phyloP scores from a whole-genome alignment of 2,888 invertebrate species.

The Hesperia comma region DNA sequence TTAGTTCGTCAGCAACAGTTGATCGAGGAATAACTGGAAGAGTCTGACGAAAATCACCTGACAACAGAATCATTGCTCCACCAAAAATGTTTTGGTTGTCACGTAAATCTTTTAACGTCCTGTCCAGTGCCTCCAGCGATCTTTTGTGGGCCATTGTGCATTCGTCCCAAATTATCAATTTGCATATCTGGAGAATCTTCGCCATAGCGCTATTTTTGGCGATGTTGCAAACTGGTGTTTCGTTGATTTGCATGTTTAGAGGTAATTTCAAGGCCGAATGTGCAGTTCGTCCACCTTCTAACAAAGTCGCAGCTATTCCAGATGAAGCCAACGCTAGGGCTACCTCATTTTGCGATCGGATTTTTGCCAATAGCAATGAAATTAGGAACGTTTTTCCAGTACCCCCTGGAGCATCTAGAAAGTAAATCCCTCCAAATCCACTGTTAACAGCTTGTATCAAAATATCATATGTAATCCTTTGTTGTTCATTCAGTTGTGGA shows the following conservation, averaged over 20 bases:
- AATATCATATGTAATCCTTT: not conserved
- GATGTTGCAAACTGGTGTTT: constrained; percentile 47
- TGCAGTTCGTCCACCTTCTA: too few species aligned
- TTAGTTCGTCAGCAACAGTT: constrained; percentile 42
- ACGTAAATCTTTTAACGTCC: constrained; percentile 43
- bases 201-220: constrained; percentile 43
- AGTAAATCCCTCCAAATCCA: too few species aligned
- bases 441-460: not conserved
- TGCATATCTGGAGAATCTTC: constrained; percentile 43
- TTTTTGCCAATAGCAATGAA: constrained; percentile 43
- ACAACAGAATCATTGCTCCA: constrained; percentile 42
- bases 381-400: too few species aligned
- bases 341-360: constrained; percentile 42
- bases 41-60: constrained; percentile 44
- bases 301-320: too few species aligned
- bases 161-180: too few species aligned
- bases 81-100: constrained; percentile 39
- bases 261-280: constrained; percentile 45
- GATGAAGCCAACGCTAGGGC: constrained; percentile 44
- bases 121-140: constrained; percentile 44
- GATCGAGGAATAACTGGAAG: constrained; percentile 41
- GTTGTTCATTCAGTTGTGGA: constrained; percentile 34
- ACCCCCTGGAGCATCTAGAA: too few species aligned
- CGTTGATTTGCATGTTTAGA: constrained; percentile 45
- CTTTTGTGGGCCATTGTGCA: constrained; percentile 44